Percentiles rank a stretch among this genome's conserved stretches.
Evolutionary conservation across 2,113 vertebrate genomes (phyloP).

Genomic region (Rhinichthys klamathensis): DNA sequence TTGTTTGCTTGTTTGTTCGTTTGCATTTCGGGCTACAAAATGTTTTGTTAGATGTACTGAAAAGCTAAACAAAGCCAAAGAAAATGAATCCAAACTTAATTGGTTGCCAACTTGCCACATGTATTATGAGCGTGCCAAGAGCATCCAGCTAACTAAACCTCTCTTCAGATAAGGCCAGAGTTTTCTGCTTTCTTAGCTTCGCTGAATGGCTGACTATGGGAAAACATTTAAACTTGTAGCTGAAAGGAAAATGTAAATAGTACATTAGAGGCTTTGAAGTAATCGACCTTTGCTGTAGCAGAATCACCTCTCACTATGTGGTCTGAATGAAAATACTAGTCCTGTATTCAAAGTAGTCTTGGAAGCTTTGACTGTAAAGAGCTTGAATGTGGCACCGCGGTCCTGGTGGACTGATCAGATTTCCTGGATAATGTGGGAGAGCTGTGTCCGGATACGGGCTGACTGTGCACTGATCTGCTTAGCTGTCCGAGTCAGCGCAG

Average conservation of each 20-base stretch:
- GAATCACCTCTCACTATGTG: slow-evolving; percentile 17
- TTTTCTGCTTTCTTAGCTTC: background rate
- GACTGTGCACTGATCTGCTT: slow-evolving; percentile 15
- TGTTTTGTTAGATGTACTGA: background rate
- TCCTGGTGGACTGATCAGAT: slow-evolving; percentile 56
- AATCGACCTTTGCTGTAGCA: background rate
- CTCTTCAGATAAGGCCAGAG: background rate
- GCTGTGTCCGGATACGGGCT: slow-evolving; percentile 28
- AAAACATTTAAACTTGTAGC: slow-evolving; percentile 1
- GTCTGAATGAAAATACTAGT: slow-evolving; percentile 28
- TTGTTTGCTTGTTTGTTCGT: background rate
- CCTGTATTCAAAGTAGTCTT: background rate
- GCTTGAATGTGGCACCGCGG: slow-evolving; percentile 15
- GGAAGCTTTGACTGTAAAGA: slow-evolving; percentile 12
- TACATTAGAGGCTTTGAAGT: slow-evolving; percentile 33
- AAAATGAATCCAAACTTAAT: background rate
- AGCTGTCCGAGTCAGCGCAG: slow-evolving; percentile 21
- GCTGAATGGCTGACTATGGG: slow-evolving; percentile 7
- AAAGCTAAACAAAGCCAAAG: background rate
- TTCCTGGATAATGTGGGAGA: slow-evolving; percentile 62
- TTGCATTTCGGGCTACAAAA: background rate
- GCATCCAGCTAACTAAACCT: background rate
- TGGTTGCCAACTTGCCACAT: background rate
- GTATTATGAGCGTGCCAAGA: background rate
- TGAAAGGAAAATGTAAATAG: slow-evolving; percentile 19